These are phyloP conservation scores for Pionites leucogaster DNA, from an alignment of 2,113 vertebrate species.

Conservation along the genomic window DNA sequence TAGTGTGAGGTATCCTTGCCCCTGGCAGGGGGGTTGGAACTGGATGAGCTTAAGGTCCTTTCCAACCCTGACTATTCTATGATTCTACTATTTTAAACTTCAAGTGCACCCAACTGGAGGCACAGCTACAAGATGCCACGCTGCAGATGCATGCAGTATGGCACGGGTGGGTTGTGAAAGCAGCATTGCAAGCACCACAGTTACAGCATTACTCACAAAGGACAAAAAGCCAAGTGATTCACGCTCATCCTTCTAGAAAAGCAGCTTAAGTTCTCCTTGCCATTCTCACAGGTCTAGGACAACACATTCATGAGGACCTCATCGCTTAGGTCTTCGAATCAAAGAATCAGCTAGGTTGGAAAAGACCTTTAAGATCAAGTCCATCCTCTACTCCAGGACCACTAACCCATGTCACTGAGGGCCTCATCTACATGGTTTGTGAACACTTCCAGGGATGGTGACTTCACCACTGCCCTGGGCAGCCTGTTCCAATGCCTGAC, in stretches of 20 bases:
- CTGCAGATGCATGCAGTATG: rapidly evolving
- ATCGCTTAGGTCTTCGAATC: background rate
- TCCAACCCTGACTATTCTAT: too few species aligned
- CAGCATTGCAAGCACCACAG: background rate
- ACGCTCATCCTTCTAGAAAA: background rate
- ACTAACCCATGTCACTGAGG: background rate
- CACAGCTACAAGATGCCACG: background rate
- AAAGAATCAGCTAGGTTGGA: background rate
- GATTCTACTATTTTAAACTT: too few species aligned
- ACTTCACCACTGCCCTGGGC: background rate
- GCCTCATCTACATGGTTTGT: background rate
- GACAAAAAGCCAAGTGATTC: background rate
- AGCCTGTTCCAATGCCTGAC: background rate
- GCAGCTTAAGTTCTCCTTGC: background rate
- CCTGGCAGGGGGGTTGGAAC: too few species aligned
- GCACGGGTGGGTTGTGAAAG: background rate
- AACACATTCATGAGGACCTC: background rate
- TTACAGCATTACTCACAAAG: slow-evolving; percentile 11
- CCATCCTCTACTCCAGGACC: background rate
- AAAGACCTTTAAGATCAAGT: background rate
- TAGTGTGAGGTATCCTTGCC: too few species aligned
- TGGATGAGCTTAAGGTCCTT: too few species aligned
- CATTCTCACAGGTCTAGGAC: background rate
- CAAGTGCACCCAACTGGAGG: background rate
- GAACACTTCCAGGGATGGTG: background rate